Evolutionary conservation across 2,113 vertebrate genomes (phyloP).

Genomic region (Aramus guarauna): DNA sequence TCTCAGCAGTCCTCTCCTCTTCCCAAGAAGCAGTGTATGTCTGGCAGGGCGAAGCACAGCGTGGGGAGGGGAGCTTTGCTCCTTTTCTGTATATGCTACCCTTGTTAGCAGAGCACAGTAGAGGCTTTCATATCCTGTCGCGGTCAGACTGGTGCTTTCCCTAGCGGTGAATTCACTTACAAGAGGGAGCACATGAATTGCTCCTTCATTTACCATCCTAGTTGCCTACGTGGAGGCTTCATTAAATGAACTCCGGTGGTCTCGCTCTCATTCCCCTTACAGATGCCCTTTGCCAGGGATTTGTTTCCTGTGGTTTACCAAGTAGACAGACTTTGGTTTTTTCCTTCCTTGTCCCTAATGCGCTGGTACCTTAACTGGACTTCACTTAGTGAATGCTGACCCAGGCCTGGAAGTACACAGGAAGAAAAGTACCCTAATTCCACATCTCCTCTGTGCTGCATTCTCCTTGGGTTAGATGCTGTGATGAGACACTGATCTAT

Average conservation of each 20-base stretch:
- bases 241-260: not conserved
- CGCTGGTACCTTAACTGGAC: not conserved
- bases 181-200: slow-evolving; percentile 12
- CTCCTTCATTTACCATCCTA: slow-evolving; percentile 12
- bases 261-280: not conserved
- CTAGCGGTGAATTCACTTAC: not conserved
- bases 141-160: not conserved
- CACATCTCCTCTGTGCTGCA: not conserved
- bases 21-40: not conserved
- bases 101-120: slow-evolving; percentile 24
- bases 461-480: not conserved
- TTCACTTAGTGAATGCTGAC: not conserved
- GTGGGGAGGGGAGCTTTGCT: not conserved
- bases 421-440: not conserved
- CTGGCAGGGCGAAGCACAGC: not conserved
- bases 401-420: not conserved
- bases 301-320: not conserved
- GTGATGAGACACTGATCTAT: not conserved
- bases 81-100: not conserved
- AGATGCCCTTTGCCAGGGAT: not conserved
- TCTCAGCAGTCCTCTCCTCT: not conserved
- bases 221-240: not conserved
- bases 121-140: not conserved
- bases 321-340: not conserved
- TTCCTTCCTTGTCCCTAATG: not conserved